Conservation (phyloP, 1,140 invertebrate genomes). For the Lamellibrachia luymesi region DNA sequence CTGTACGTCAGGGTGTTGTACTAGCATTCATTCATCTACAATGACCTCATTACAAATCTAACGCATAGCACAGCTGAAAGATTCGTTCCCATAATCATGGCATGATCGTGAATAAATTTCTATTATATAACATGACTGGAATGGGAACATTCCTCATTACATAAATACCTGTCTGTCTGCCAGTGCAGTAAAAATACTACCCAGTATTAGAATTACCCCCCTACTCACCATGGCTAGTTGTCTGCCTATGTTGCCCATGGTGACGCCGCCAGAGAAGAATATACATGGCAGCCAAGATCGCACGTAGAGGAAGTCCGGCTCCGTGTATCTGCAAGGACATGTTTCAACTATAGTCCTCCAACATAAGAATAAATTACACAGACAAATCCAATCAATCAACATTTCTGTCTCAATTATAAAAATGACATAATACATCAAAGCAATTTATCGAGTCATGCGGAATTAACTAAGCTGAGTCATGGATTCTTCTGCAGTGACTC, state of each 20-base stretch:
- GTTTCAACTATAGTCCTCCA: not conserved
- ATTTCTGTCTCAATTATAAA: not conserved
- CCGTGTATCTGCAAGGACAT: constrained; percentile 51
- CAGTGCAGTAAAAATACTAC: not conserved
- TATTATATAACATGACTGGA: not conserved
- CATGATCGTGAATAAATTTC: not conserved
- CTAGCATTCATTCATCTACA: no score
- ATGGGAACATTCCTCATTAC: not conserved
- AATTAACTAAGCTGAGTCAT: no score
- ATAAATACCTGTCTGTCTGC: not conserved
- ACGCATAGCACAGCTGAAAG: no score
- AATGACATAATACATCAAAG: not conserved
- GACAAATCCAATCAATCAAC: not conserved
- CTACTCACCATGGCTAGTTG: constrained; percentile 55
- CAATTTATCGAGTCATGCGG: no score
- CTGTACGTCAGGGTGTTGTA: no score
- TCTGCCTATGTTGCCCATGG: constrained; percentile 59
- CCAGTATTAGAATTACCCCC: not conserved
- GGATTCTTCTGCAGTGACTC: no score
- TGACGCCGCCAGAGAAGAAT: constrained; percentile 60
- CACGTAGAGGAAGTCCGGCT: constrained; percentile 58
- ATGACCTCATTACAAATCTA: no score
- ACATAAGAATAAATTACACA: not conserved
- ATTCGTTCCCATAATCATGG: not conserved
- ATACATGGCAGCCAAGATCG: constrained; percentile 59